A percentile compares a stretch with the other conserved stretches of the same genome.
phyloP scores from a whole-genome alignment of 2,797 vertebrate genomes.

The Microctenopoma stevenorrisi region DNA sequence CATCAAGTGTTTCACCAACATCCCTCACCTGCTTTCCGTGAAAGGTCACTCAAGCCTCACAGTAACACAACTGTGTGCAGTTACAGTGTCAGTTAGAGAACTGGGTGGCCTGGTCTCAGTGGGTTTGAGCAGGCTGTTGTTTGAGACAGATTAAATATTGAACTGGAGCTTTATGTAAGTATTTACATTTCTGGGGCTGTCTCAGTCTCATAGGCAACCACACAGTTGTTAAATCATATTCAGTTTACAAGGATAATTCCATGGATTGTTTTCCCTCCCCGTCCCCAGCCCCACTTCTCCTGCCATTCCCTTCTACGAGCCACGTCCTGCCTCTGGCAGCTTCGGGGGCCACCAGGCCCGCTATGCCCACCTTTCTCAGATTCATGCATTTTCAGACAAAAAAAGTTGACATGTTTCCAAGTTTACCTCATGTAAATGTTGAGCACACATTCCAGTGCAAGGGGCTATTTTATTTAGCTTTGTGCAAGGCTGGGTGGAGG shows the following conservation, averaged over 20 bases:
- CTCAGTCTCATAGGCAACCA: conserved; percentile 40
- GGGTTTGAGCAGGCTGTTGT: conserved; percentile 39
- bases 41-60: conserved; percentile 2
- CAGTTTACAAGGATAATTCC: conserved; percentile 52
- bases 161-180: conserved; percentile 64
- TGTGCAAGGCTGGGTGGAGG: conserved; percentile 61
- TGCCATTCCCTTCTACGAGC: conserved; percentile 45
- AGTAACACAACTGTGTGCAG: not conserved
- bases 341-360: not conserved
- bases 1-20: too few relatives aligned
- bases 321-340: conserved; percentile 9
- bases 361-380: too few relatives aligned
- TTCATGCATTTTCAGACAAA: conserved; percentile 48
- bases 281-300: not conserved
- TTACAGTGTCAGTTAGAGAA: not conserved
- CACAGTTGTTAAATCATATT: conserved; percentile 65
- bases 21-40: not conserved
- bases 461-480: conserved; percentile 71
- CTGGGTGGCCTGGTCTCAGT: conserved; percentile 27
- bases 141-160: conserved; percentile 65
- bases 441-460: conserved; percentile 3
- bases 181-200: conserved; percentile 60
- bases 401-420: conserved; percentile 68
- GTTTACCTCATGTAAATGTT: conserved; percentile 45
- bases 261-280: conserved; percentile 43